A percentile compares a stretch with the other conserved stretches of the same genome.
Evolutionary conservation across 53 echinoderm and acorn worm genomes (phyloP).

Genomic region (Glandiceps talaboti): DNA sequence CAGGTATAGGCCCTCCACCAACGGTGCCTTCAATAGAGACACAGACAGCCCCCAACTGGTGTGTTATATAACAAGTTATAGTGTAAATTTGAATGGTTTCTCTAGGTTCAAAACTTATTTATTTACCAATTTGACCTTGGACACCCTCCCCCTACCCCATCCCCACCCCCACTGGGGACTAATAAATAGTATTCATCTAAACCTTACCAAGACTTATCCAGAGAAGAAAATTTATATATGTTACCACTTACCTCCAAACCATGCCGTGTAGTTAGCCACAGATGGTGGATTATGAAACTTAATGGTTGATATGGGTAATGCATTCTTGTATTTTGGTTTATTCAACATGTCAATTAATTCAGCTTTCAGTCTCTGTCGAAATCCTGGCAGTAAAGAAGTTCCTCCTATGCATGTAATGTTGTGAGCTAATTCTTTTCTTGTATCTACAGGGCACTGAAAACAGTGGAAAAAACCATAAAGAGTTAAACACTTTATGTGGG

Average conservation of each 20-base stretch:
- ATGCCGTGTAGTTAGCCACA: conserved; percentile 86
- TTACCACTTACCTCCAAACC: conserved; percentile 97
- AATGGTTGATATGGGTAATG: conserved; percentile 46
- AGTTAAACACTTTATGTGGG: background rate
- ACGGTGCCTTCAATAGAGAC: too few relatives aligned
- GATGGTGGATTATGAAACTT: conserved; percentile 78
- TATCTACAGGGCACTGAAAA: conserved; percentile 71
- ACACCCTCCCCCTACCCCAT: too few relatives aligned
- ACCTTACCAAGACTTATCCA: too few relatives aligned
- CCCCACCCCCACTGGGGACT: too few relatives aligned
- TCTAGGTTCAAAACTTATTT: too few relatives aligned
- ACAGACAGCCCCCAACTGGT: too few relatives aligned
- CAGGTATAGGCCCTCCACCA: too few relatives aligned
- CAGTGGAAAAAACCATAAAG: background rate
- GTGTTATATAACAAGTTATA: too few relatives aligned
- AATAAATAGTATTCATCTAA: too few relatives aligned
- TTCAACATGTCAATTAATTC: conserved; percentile 52
- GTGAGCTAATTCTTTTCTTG: conserved; percentile 45
- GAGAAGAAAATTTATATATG: too few relatives aligned
- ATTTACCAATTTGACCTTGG: too few relatives aligned
- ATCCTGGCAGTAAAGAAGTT: conserved; percentile 64
- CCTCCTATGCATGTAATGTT: conserved; percentile 75
- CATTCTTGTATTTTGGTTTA: conserved; percentile 66
- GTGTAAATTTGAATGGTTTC: too few relatives aligned
- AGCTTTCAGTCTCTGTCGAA: conserved; percentile 59